Conservation (phyloP, 92 coral and sea anemone species). For the Palythoa grandis region DNA sequence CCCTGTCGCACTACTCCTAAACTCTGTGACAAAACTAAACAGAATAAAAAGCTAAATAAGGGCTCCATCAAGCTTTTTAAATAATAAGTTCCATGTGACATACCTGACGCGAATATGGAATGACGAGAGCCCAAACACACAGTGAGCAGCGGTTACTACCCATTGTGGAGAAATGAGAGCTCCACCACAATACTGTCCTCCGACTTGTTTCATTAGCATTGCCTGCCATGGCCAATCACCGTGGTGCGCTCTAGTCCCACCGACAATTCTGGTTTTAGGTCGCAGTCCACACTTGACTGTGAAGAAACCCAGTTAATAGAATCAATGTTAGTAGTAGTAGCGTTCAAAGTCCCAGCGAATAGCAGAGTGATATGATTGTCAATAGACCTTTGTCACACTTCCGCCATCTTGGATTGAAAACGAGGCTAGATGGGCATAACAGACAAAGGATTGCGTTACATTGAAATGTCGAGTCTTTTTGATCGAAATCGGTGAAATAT, state of each 20-base stretch:
- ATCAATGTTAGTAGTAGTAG: no score
- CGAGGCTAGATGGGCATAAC: no score
- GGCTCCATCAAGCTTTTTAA: not conserved
- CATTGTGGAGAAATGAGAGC: not conserved
- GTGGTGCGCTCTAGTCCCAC: slow-evolving; percentile 7
- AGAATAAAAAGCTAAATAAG: not conserved
- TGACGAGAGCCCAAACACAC: not conserved
- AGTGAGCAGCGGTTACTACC: slow-evolving; percentile 34
- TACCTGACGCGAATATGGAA: not conserved
- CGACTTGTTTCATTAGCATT: not conserved
- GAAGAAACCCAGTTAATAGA: not conserved
- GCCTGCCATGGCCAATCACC: slow-evolving; percentile 43
- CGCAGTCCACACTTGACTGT: not conserved
- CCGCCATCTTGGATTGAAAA: no score
- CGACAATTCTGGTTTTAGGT: slow-evolving; percentile 14
- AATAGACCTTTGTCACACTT: no score
- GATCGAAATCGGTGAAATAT: no score
- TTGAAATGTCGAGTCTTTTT: no score
- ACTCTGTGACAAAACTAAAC: no score
- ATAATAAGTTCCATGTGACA: not conserved
- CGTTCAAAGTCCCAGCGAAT: no score
- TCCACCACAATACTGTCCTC: slow-evolving; percentile 17
- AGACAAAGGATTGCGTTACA: no score
- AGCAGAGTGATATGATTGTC: no score
- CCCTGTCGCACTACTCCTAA: no score